Base-by-base conservation (phyloP, 2,888 invertebrate species). In the Chirona hameri region DNA sequence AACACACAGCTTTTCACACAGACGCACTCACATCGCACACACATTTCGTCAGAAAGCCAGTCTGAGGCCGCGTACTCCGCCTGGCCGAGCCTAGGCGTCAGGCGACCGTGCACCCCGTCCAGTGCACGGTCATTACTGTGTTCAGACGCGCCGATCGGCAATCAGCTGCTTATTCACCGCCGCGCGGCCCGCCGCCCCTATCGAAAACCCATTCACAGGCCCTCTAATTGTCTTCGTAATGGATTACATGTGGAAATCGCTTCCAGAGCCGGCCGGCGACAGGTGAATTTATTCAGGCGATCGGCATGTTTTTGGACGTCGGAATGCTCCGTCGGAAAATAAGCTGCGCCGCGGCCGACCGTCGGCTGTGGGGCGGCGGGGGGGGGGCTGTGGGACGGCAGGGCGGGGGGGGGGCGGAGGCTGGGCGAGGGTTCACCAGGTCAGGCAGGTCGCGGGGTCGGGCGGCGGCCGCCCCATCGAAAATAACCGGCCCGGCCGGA, bases 241-340 rank as follows among this genome's bases (percentile, higher is more conserved):
- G 65, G 65, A 65, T 65, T 65, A 27, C 27, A 65, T 65, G 65
- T 65, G 65, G 65, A 65, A 65, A 65, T 65, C 12, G n/a, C 65
- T 14, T 27, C 65, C 65, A 39, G 12, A 12, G 2, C 27, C 12
- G 65, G 65, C 27, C 10, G 24, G 7, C 65, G 65, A 24, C 60
- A 21, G 60, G 24, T 24, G 24, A 60, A 60, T 60, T 60, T 60
- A 60, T 60, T 60, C 60, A 24, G 24, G 18, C 60, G 60, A 60
- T 60, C 60, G 60, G 60, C 60, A 18, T 60, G 60, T 60, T 60
- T 60, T 24, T 24, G 24, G 21, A 18, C 52, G 52, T 52, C 52
- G 52, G 52, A 52, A 52, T 52, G 52, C 52, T 18, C 18, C 12
- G 52, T 52, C 52, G 52, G 52, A 52, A 52, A 52, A 52, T 52